Evolutionary conservation across 1,140 invertebrate species (phyloP), one percentile per base, ranked within the genome.

Genomic region (Zaprionus nigranus): DNA sequence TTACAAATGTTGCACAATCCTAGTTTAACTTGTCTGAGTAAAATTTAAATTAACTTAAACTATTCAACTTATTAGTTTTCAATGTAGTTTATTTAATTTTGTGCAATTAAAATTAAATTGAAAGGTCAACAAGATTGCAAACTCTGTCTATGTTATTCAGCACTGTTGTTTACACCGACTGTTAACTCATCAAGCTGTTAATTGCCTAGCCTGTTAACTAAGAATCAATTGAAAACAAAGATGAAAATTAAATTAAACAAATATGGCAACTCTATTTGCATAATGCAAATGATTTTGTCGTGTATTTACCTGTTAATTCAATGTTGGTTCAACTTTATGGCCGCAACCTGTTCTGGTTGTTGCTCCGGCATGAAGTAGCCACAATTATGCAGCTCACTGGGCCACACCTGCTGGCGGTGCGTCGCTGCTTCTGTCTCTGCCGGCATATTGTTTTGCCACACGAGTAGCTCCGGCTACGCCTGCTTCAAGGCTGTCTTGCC

Each of bases 1-100:
- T 87, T 87, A 78, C 83, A 74, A 58, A 72, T 66, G 13, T 13
- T 62, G 57, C 57, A 58, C 67, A 75, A 64, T 71, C 34, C 53
- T 3, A 15, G 43, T 30, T 6, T 6, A 64, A 58, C 53, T 34
- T 28, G 30, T 34, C 53, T 53, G 12, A 12, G 15, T 2, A 57
- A 72, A 46, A 51, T 34, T 62, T 12, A 40, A 53, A 26, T 28
- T 1, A 9, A 56, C 13, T 53, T 30, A 30, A 59, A 49, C 26
- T 12, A 24, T 49, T 15, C n/a, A 28, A 13, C 13, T 36, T 36
- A 20, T n/a, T 17, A 17, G 11, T 36, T 34, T 51, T n/a, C 49
- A 34, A n/a, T 3, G 12, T 22, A 1, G 4, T 49, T 49, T 43
- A 43, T 43, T 43, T 49, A 20, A 22, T 12, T 11, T 49, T 20